Evolutionary conservation across 2,113 vertebrate species (phyloP), one percentile per base, ranked within the genome.

Genomic region (Alouatta palliata): DNA sequence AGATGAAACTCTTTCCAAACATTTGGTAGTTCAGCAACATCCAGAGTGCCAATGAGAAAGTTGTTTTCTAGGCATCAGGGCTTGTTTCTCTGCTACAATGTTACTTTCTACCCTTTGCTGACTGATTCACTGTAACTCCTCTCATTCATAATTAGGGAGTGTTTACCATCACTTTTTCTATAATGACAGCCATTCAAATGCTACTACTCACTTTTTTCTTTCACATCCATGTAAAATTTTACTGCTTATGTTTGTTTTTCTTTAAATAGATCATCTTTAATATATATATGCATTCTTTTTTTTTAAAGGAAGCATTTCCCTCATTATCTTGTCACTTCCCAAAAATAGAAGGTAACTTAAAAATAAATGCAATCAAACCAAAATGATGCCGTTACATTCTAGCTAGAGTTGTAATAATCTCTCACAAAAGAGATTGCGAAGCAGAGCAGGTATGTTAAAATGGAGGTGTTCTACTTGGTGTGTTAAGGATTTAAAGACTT

Each of bases 1-100:
- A 85, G 71, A 85, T 71, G 68, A 81, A 96, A 66, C 6, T 66
- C 89, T 75, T 45, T 23, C 30, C 80, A 95, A 96, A 77, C 77
- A 77, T 76, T 90, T 90, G 83, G 49, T 84, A 49, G 54, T 47
- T 83, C 19, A 45, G 54, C 68, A n/a, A 77, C 70, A 68, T 37
- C 87, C 70, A 40, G 23, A 66, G n/a, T 73, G 40, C 80, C 85
- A 64, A 75, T 86, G 91, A 87, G 79, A 64, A 82, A 93, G 43
- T 77, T 82, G 43, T 71, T 66, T 91, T 47, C 23, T 56, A 12
- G 68, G 61, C 37, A 27, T 25, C 14, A 70, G 9, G 37, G 6
- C 73, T 90, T 45, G 17, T 40, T 45, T 92, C 52, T 79, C 45
- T 66, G 89, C 71, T 47, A 16, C 8, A 10, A 0, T 90, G 79